phyloP scores from a whole-genome alignment of 2,113 vertebrate species.

The Sceloporus tristichus region DNA sequence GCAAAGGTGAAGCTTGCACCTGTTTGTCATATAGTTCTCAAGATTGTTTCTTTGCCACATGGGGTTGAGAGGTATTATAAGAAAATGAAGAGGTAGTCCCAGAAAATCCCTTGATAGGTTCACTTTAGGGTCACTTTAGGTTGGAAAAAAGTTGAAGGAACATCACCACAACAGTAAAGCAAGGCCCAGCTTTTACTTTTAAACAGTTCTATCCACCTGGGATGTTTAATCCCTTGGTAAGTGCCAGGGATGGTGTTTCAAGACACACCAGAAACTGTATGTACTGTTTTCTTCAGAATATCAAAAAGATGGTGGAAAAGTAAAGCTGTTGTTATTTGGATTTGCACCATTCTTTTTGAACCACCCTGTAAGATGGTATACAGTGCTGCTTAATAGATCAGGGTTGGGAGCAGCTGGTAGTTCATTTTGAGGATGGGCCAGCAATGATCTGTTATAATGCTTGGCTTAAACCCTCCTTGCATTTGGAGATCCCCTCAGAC shows the following conservation, averaged over 20 bases:
- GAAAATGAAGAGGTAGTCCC: background rate
- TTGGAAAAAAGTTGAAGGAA: too few relatives aligned
- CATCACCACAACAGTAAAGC: too few relatives aligned
- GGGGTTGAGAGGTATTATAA: background rate
- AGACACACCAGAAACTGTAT: background rate
- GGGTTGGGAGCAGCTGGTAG: background rate
- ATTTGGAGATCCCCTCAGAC: background rate
- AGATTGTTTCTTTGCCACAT: background rate
- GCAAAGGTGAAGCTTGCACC: background rate
- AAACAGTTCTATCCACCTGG: background rate
- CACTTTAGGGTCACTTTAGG: too few relatives aligned
- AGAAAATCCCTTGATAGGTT: too few relatives aligned
- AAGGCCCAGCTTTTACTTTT: background rate
- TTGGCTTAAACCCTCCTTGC: background rate
- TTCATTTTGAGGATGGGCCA: background rate
- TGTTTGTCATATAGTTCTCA: too few relatives aligned
- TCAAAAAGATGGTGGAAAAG: too few relatives aligned
- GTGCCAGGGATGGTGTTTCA: background rate
- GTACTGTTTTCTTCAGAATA: background rate
- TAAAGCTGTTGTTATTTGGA: too few relatives aligned
- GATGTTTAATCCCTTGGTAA: background rate
- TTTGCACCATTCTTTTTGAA: too few relatives aligned
- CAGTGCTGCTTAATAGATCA: background rate
- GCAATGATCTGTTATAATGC: background rate
- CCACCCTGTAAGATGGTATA: too few relatives aligned